Base-by-base conservation (phyloP, 2,113 vertebrate species). In the Triplophysa tibetana region DNA sequence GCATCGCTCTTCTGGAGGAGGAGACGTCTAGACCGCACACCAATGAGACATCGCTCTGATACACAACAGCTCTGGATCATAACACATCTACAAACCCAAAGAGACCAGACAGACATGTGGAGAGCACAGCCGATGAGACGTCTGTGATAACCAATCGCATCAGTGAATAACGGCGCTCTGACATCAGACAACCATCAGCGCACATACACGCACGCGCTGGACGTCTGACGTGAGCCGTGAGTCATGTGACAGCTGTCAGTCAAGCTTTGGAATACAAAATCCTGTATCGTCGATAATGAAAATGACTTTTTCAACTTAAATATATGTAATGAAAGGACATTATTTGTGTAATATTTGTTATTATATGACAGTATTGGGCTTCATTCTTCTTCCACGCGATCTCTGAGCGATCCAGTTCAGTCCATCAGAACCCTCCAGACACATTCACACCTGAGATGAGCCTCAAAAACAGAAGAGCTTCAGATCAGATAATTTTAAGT, bases 1-100 rank as follows among this genome's bases (percentile, higher is more conserved):
- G 95, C 63, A 95, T 96, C 87, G 93, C 95, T 67, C 90, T 96
- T 83, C 88, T 96, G 29, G 95, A 96, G 83, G 95, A 96, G 80
- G 95, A 96, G 85, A 94, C 94, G 73, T 94, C 94, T 1, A 89
- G 94, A 74, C 95, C 94, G 1, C 95, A 95, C 65, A 91, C 95
- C 87, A 96, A 94, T 38, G 95, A 96, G 84, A 96, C 95, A 11
- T 96, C 95, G 9, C 94, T 96, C 67, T 96, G 92, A 93, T 64
- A 16, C 65, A 80, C 58, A 17, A 24, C 65, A 52, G 41, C 2
- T 12, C 14, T 1, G 13, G 16, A 54, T 50, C 48, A 50, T 68
- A 33, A 66, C 54, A 45, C n/a, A 29, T 29, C 10, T 41, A 50
- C 38, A 33, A 12, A 17, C 33, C 21, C 66, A 26, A 56, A 70